Evolutionary conservation across 2,888 invertebrate genomes (phyloP).

Genomic region (Meiosimyza platycephala): DNA sequence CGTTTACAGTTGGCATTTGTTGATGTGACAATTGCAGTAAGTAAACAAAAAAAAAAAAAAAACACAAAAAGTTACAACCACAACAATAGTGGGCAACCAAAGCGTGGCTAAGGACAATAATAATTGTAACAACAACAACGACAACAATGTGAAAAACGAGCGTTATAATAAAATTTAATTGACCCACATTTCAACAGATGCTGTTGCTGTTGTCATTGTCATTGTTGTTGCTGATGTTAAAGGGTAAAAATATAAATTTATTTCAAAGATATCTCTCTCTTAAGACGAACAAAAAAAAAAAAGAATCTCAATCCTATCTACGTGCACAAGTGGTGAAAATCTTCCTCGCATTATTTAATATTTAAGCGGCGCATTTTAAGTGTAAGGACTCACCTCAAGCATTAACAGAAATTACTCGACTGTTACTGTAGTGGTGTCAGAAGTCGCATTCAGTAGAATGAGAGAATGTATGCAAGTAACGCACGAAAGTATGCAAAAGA

Average conservation of each 20-base stretch:
- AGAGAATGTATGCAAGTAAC: no score
- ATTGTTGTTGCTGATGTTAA: not conserved
- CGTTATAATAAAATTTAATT: slow-evolving; percentile 2
- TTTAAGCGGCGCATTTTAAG: slow-evolving; percentile 12
- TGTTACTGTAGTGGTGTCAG: not conserved
- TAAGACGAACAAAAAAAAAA: no score
- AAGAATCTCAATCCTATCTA: not conserved
- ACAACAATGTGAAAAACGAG: not conserved
- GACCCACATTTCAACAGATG: slow-evolving; percentile 10
- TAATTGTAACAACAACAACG: not conserved
- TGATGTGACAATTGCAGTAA: no score
- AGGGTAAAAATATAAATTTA: not conserved
- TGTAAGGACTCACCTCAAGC: not conserved
- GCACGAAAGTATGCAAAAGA: no score
- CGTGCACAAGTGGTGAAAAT: slow-evolving; percentile 18
- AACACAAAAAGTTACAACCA: not conserved
- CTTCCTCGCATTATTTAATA: not conserved
- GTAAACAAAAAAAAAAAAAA: not conserved
- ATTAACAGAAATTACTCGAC: slow-evolving; percentile 1
- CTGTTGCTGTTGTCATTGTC: not conserved
- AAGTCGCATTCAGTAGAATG: not conserved
- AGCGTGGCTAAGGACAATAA: not conserved
- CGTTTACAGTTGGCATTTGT: no score
- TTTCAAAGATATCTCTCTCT: not conserved
- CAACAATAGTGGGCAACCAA: not conserved